Evolutionary conservation across 2,797 vertebrate genomes (phyloP).

Genomic region (Tamandua tetradactyla): DNA sequence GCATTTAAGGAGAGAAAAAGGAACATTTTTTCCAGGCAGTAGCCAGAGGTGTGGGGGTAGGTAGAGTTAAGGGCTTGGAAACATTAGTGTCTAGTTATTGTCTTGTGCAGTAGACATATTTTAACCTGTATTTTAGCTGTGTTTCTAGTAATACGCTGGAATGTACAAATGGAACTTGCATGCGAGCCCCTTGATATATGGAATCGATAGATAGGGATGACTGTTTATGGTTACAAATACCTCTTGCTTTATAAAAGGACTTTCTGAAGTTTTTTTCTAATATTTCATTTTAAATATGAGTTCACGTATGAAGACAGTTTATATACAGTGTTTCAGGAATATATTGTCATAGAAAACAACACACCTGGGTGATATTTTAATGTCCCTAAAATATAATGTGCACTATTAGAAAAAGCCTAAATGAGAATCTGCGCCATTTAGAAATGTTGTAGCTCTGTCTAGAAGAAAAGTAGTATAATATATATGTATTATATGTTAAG

Average conservation of each 20-base stretch:
- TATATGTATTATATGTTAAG: not conserved
- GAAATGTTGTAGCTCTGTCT: not conserved
- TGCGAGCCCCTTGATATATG: not conserved
- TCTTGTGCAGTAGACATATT: not conserved
- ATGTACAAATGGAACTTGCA: not conserved
- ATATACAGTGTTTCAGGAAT: not conserved
- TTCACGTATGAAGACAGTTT: not conserved
- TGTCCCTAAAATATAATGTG: not conserved
- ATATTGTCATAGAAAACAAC: not conserved
- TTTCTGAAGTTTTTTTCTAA: slow-evolving; percentile 35
- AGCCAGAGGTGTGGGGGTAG: not conserved
- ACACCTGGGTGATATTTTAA: not conserved
- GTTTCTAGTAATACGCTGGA: not conserved
- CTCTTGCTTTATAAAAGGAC: not conserved
- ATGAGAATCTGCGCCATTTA: not conserved
- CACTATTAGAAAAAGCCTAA: not conserved
- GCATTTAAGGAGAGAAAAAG: not conserved
- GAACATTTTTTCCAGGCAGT: not conserved
- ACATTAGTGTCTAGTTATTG: not conserved
- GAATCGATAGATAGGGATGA: not conserved
- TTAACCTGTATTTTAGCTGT: not conserved
- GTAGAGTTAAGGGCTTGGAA: not conserved
- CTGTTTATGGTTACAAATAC: not conserved
- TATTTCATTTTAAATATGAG: slow-evolving; percentile 20
- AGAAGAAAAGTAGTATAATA: not conserved